Base-by-base conservation (phyloP, 2,113 vertebrate genomes). In the Ceuthmochares aereus region DNA sequence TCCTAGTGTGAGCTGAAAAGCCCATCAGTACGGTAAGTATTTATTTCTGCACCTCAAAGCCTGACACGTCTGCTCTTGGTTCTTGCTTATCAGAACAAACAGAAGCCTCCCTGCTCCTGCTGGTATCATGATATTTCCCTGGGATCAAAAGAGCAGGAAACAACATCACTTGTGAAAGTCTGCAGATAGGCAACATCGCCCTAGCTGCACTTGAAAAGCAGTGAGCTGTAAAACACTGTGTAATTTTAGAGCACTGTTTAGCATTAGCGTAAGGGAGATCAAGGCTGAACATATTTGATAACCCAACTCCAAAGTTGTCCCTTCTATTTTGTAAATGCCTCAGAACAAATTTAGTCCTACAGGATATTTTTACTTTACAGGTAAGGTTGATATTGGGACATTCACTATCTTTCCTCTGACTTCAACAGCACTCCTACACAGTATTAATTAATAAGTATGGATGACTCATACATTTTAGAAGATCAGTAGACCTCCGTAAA, bases 1-100 rank as follows among this genome's bases (percentile, higher is more conserved):
- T 87, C 69, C 73, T 15, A 12, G 17, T 3, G 1, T 0, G 3
- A 70, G 16, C 23, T 72, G 69, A 66, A 90, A 94, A 60, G 30
- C 5, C 42, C 29, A 10, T 42, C 30, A 45, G 18, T 22, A 51
- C 3, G 2, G 45, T 1, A 1, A 72, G 16, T 27, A 26, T 72
- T 64, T 84, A 13, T 66, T 75, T 80, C 67, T 73, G 55, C 21
- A 45, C 3, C 27, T 74, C 29, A n/a, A 63, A 58, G 30, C 34
- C 55, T 87, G 36, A 13, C 2, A 4, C 0, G 0, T 20, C 23
- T 3, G 4, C 51, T 60, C 42, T 42, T 0, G 0, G 7, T 55
- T 76, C 26, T 73, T 68, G 26, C 56, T 92, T 69, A 54, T 62
- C 27, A 59, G 78, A 79, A 30, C 36, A 60, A 89, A 37, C 11